phyloP scores from a whole-genome alignment of 2,888 invertebrate genomes.

The Clitarchus hookeri region DNA sequence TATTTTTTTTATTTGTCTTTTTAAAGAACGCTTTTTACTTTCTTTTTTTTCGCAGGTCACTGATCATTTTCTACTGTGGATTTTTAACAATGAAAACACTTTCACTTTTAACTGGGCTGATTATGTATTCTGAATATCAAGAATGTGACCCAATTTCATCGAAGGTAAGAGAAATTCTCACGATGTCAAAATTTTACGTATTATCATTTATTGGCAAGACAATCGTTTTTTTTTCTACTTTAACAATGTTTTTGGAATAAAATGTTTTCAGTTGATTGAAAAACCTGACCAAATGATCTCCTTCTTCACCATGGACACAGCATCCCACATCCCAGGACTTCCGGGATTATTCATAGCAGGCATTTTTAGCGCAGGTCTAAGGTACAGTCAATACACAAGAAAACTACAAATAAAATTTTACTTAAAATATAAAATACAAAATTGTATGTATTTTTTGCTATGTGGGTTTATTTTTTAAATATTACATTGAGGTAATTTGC shows the following conservation, averaged over 20 bases:
- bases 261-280: not conserved
- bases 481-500: too few relatives aligned
- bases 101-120: not conserved
- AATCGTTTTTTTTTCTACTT: too few relatives aligned
- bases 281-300: not conserved
- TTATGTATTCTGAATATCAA: not conserved
- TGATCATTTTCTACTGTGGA: constrained; percentile 16
- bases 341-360: not conserved
- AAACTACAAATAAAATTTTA: too few relatives aligned
- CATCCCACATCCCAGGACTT: not conserved
- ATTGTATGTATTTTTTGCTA: too few relatives aligned
- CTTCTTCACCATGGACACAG: constrained; percentile 16
- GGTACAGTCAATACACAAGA: not conserved
- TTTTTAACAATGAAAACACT: not conserved
- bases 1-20: too few relatives aligned
- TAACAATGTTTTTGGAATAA: not conserved
- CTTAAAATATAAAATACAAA: too few relatives aligned
- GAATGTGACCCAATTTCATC: too few relatives aligned
- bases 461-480: too few relatives aligned
- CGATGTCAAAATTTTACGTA: too few relatives aligned
- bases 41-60: not conserved
- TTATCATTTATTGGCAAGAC: too few relatives aligned
- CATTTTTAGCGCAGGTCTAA: constrained; percentile 17
- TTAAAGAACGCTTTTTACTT: not conserved
- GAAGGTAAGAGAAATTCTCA: too few relatives aligned